A percentile compares a stretch with the other conserved stretches of the same genome.
phyloP scores from a whole-genome alignment of 2,888 invertebrate genomes.

The Alloscopus bannaensis region DNA sequence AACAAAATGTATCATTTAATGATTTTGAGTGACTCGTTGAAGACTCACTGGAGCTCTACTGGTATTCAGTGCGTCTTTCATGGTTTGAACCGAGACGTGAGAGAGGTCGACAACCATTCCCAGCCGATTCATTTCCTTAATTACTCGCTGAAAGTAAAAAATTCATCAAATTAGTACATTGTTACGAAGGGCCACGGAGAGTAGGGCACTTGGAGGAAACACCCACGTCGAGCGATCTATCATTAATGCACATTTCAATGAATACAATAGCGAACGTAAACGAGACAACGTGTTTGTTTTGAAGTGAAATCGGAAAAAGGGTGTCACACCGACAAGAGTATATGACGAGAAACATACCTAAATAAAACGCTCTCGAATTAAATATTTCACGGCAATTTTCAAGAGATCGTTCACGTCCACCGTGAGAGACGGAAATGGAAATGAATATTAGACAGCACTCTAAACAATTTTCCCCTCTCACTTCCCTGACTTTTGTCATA shows the following conservation, averaged over 20 bases:
- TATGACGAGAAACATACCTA: too few relatives aligned
- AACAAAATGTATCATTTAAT: background rate
- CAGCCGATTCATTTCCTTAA: constrained; percentile 82
- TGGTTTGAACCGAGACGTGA: constrained; percentile 81
- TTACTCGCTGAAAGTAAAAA: constrained; percentile 77
- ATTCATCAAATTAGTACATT: too few relatives aligned
- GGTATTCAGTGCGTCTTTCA: constrained; percentile 80
- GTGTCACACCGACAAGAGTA: too few relatives aligned
- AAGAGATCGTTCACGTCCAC: constrained; percentile 46
- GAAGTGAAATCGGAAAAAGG: too few relatives aligned
- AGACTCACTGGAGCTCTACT: constrained; percentile 77
- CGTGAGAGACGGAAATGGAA: constrained; percentile 19
- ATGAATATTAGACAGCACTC: constrained; percentile 51
- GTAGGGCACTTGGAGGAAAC: too few relatives aligned
- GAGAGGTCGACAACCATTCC: constrained; percentile 84
- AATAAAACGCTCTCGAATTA: constrained; percentile 10
- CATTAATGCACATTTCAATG: too few relatives aligned
- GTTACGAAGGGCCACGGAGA: too few relatives aligned
- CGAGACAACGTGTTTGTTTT: too few relatives aligned
- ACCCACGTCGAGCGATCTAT: too few relatives aligned
- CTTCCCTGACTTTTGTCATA: constrained; percentile 52
- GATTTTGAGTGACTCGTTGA: background rate
- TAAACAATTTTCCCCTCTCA: constrained; percentile 43
- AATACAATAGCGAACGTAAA: too few relatives aligned
- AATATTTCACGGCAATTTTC: constrained; percentile 49